A percentile compares a stretch with the other conserved stretches of the same genome.
phyloP scores from a whole-genome alignment of 2,113 vertebrate genomes.

The Dipodomys stephensi region DNA sequence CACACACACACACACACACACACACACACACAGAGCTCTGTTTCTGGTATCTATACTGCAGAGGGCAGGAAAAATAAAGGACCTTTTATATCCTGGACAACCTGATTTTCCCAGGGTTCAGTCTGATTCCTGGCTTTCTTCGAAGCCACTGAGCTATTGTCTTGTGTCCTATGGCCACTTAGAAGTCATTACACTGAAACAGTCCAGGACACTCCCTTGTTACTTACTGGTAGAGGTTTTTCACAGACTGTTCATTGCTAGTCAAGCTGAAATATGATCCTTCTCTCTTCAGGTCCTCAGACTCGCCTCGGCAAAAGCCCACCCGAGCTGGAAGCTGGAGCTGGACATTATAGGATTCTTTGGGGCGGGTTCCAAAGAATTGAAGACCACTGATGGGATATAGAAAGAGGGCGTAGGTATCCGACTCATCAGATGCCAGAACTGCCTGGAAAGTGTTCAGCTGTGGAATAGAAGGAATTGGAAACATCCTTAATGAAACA shows the following conservation, averaged over 20 bases:
- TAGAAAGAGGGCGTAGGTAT: slow-evolving; percentile 94
- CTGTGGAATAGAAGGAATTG: slow-evolving; percentile 82
- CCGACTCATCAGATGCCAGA: slow-evolving; percentile 90
- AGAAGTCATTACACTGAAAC: neutral
- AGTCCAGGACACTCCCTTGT: neutral
- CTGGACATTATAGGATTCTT: slow-evolving; percentile 95
- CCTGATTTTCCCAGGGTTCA: neutral
- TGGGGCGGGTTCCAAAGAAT: slow-evolving; percentile 94
- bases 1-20: neutral
- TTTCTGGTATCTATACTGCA: slow-evolving; percentile 30
- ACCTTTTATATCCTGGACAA: slow-evolving; percentile 39
- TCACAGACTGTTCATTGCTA: slow-evolving; percentile 90
- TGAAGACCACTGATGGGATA: slow-evolving; percentile 93
- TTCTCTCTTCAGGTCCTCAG: slow-evolving; percentile 87
- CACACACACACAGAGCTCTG: neutral
- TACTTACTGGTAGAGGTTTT: slow-evolving; percentile 93
- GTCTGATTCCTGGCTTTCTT: neutral
- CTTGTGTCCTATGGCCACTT: neutral
- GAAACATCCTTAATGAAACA: slow-evolving; percentile 47
- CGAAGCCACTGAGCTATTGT: neutral
- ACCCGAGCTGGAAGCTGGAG: slow-evolving; percentile 95
- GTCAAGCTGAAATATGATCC: slow-evolving; percentile 92
- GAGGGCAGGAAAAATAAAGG: slow-evolving; percentile 30
- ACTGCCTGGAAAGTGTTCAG: slow-evolving; percentile 97
- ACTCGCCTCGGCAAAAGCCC: slow-evolving; percentile 95